Evolutionary conservation across 2,888 invertebrate genomes (phyloP).

Genomic region (Vannuccia rotundouncinata): DNA sequence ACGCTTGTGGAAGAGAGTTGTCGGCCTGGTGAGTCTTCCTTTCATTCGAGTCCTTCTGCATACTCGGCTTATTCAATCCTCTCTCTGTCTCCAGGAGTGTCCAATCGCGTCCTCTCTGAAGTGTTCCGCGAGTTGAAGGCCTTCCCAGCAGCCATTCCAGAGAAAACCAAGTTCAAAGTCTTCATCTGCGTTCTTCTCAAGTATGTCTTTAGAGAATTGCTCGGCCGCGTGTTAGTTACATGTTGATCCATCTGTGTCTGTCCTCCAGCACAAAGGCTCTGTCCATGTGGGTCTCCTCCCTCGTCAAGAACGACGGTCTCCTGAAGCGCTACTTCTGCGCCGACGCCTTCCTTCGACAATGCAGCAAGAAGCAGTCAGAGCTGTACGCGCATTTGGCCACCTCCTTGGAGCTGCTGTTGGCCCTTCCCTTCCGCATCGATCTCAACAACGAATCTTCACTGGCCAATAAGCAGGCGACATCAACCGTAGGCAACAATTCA

Average conservation of each 20-base stretch:
- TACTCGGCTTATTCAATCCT: not conserved
- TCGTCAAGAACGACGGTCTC: slow-evolving; percentile 33
- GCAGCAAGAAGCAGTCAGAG: slow-evolving; percentile 3
- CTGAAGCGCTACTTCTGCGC: slow-evolving; percentile 35
- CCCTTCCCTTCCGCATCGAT: slow-evolving; percentile 10
- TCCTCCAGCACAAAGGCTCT: slow-evolving; percentile 27
- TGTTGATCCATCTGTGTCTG: too few species aligned
- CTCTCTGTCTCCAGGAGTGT: not conserved
- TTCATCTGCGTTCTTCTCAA: not conserved
- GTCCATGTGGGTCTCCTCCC: slow-evolving; percentile 36
- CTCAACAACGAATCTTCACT: not conserved
- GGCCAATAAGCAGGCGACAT: too few species aligned
- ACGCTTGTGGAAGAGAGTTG: not conserved
- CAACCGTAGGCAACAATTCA: not conserved
- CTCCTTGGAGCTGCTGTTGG: slow-evolving; percentile 34
- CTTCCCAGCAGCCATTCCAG: not conserved
- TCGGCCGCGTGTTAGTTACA: too few species aligned
- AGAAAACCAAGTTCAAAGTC: not conserved
- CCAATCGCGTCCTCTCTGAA: not conserved
- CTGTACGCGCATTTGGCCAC: slow-evolving; percentile 36
- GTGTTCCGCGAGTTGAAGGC: not conserved
- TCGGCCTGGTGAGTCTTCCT: not conserved
- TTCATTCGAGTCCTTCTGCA: not conserved
- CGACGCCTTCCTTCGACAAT: slow-evolving; percentile 36
- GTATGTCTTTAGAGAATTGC: too few species aligned